These are phyloP conservation scores for Cryptotis parvus DNA, from an alignment of 2,113 vertebrate species.

Conservation along the genomic window DNA sequence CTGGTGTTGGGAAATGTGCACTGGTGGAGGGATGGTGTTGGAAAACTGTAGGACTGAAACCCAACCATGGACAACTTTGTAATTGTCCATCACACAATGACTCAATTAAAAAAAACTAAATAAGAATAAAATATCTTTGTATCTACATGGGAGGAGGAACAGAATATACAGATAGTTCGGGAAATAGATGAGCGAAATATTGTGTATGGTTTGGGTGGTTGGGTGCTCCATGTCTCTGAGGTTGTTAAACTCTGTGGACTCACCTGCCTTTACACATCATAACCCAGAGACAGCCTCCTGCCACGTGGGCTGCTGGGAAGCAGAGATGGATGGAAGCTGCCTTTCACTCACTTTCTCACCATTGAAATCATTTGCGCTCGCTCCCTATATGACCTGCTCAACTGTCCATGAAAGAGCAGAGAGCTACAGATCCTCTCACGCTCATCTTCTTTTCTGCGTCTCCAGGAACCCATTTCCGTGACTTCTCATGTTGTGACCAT, in stretches of 20 bases:
- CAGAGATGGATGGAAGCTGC: neutral
- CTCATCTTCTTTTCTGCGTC: neutral
- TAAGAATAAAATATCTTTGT: too few relatives aligned
- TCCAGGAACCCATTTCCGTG: slow-evolving; percentile 90
- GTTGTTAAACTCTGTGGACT: neutral
- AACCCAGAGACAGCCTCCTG: neutral
- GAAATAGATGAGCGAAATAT: neutral
- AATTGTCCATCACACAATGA: too few relatives aligned
- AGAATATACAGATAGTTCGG: neutral
- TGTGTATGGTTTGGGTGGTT: neutral
- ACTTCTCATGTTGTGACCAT: slow-evolving; percentile 92
- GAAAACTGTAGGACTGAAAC: too few relatives aligned
- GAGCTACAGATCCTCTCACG: neutral
- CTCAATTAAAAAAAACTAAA: too few relatives aligned
- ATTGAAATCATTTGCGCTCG: neutral
- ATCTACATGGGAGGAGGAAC: neutral
- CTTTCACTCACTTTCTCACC: neutral
- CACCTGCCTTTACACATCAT: neutral
- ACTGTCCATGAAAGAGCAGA: neutral
- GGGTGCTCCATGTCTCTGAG: neutral
- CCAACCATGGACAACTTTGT: too few relatives aligned
- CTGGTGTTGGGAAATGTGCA: too few relatives aligned
- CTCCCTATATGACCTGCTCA: neutral
- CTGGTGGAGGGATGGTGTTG: too few relatives aligned
- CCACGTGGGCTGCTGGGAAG: neutral